Percentiles rank a stretch among this genome's conserved stretches.
Evolutionary conservation across 2,888 invertebrate genomes (phyloP).

Genomic region (Aromia moschata): DNA sequence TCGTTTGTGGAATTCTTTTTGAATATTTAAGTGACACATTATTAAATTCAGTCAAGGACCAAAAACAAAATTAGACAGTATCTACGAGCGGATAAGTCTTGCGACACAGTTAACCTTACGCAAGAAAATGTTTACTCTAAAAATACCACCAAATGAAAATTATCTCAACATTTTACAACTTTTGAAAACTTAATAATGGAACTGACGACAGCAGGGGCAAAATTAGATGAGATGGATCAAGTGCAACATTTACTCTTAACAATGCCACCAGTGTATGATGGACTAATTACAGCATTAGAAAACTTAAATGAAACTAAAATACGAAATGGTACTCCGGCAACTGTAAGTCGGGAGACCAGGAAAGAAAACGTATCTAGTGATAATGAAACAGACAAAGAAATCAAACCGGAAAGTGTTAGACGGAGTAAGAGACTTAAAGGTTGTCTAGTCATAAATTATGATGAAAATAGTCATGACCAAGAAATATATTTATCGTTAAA

Average conservation of each 20-base stretch:
- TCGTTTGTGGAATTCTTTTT: constrained; percentile 24
- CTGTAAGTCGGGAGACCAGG: not conserved
- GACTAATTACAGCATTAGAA: constrained; percentile 54
- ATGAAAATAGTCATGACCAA: constrained; percentile 14
- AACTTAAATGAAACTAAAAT: constrained; percentile 49
- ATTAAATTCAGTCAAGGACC: constrained; percentile 24
- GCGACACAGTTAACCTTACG: constrained; percentile 45
- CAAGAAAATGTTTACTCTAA: no score
- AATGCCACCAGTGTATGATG: constrained; percentile 40
- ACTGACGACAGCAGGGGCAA: constrained; percentile 26
- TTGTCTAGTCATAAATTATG: constrained; percentile 21
- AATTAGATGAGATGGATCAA: constrained; percentile 20
- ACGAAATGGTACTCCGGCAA: not conserved
- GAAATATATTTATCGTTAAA: not conserved
- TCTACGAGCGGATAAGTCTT: constrained; percentile 37
- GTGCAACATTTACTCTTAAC: not conserved
- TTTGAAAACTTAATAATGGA: constrained; percentile 25
- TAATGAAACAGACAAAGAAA: constrained; percentile 5
- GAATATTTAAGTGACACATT: constrained; percentile 32
- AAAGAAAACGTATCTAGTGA: constrained; percentile 27
- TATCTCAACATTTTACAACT: constrained; percentile 17
- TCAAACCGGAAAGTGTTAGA: not conserved
- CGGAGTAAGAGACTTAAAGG: constrained; percentile 25
- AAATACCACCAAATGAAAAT: constrained; percentile 26
- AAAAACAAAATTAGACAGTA: constrained; percentile 22